Conservation (phyloP, 2,113 vertebrate species). For the Riparia riparia region DNA sequence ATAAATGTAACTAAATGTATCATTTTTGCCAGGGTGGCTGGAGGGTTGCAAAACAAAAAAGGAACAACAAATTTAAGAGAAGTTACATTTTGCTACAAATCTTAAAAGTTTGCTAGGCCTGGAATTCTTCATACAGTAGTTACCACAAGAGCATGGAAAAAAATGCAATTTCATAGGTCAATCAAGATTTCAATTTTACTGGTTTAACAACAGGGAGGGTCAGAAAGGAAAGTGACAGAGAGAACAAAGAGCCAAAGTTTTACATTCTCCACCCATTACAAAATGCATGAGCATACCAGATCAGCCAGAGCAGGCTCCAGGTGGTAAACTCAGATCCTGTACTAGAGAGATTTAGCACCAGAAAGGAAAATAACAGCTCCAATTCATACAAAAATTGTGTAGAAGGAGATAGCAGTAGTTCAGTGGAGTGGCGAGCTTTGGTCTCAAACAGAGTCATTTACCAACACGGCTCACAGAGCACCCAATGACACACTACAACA, state of each 20-base stretch:
- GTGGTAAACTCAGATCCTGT: not conserved
- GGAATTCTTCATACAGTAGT: not conserved
- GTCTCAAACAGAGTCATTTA: not conserved
- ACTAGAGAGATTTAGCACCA: not conserved
- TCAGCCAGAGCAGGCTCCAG: not conserved
- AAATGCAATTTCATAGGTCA: not conserved
- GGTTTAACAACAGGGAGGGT: not conserved
- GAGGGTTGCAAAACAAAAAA: not conserved
- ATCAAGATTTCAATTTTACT: not conserved
- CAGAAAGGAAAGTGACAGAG: not conserved
- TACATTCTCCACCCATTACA: not conserved
- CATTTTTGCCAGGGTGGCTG: not conserved
- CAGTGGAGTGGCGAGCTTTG: rapidly evolving
- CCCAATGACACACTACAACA: not conserved
- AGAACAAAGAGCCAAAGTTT: constrained; percentile 1
- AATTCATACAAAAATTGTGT: not conserved
- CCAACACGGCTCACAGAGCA: not conserved
- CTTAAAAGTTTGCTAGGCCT: not conserved
- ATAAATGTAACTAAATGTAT: not conserved
- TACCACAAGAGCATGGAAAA: not conserved
- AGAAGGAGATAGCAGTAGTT: not conserved
- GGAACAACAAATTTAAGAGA: not conserved
- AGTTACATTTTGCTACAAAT: not conserved
- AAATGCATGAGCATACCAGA: not conserved
- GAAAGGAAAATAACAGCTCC: not conserved